phyloP scores from a whole-genome alignment of 2,113 vertebrate genomes.

The Euleptes europaea region DNA sequence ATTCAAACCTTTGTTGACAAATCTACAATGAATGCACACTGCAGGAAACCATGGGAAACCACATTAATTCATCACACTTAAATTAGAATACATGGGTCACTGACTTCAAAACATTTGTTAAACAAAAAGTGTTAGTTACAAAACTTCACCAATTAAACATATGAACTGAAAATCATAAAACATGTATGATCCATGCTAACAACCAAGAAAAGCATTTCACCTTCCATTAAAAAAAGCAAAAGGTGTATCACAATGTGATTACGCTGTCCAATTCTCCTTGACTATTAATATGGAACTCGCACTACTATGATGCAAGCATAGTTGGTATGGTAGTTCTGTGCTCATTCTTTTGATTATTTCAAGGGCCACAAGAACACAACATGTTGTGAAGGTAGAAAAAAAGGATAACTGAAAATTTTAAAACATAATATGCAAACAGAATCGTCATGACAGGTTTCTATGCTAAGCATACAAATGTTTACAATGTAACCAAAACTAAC shows the following conservation, averaged over 20 bases:
- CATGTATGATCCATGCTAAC: neutral
- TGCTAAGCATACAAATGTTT: fast-evolving
- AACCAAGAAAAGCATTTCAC: neutral
- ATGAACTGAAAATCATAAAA: neutral
- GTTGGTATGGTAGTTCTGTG: neutral
- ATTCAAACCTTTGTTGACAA: constrained; percentile 1
- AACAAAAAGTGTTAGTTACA: neutral
- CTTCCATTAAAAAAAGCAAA: neutral
- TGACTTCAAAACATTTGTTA: neutral
- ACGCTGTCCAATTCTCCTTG: neutral
- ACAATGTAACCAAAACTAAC: neutral
- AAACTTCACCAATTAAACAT: neutral
- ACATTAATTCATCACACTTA: neutral
- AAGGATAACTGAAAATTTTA: neutral
- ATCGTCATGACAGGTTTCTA: neutral
- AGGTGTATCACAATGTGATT: neutral
- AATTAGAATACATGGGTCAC: neutral
- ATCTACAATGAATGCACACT: neutral
- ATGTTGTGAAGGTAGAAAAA: neutral
- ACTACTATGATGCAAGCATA: neutral
- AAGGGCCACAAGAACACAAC: neutral
- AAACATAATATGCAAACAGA: neutral
- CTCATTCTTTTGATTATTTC: constrained; percentile 2
- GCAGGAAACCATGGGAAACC: neutral
- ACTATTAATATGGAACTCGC: neutral